Evolutionary conservation across 2,797 vertebrate genomes (phyloP).

Genomic region (Malurus leucopterus): DNA sequence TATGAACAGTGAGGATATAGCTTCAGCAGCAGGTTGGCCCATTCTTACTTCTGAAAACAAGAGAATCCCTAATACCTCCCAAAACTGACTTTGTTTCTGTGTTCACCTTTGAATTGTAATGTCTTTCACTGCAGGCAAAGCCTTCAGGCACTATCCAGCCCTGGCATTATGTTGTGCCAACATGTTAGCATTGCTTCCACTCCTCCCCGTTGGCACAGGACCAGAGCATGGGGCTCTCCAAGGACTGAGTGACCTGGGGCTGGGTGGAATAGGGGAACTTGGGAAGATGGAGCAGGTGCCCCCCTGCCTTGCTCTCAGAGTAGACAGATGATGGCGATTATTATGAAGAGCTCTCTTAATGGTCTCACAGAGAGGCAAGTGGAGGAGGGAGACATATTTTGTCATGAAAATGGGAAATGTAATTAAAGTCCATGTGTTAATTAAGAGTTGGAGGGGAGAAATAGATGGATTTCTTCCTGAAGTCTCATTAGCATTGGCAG

Average conservation of each 20-base stretch:
- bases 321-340: background rate
- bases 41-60: background rate
- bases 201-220: background rate
- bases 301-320: background rate
- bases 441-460: conserved; percentile 1
- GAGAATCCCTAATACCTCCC: background rate
- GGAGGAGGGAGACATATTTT: background rate
- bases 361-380: background rate
- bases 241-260: background rate
- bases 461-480: conserved; percentile 16
- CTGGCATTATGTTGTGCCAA: background rate
- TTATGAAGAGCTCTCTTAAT: background rate
- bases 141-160: background rate
- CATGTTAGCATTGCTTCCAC: background rate
- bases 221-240: background rate
- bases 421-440: conserved; percentile 18
- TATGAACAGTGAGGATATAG: background rate
- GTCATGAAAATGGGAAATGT: background rate
- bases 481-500: background rate
- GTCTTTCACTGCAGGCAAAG: background rate
- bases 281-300: background rate
- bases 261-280: background rate
- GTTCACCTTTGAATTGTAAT: background rate
- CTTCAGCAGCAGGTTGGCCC: background rate
- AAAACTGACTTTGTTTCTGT: background rate